Evolutionary conservation across 2,888 invertebrate species (phyloP).

Genomic region (Lasioglossum malachurum): DNA sequence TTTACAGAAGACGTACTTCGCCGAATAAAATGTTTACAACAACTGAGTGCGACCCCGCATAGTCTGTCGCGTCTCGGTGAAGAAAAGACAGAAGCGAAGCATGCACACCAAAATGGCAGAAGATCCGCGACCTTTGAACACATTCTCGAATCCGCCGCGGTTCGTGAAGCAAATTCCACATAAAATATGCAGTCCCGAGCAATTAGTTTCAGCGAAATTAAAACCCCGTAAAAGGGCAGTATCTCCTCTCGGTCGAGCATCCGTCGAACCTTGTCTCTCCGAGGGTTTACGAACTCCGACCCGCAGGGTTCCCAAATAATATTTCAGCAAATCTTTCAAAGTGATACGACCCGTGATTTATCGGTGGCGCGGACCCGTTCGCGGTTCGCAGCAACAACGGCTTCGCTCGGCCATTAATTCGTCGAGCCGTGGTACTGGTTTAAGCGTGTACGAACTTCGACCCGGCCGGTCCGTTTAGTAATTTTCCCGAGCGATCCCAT

Average conservation of each 20-base stretch:
- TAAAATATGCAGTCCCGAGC: not conserved
- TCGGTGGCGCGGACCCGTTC: not conserved
- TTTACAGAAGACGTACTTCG: not conserved
- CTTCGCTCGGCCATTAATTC: not conserved
- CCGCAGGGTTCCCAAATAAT: not conserved
- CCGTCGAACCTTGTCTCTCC: not conserved
- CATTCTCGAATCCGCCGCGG: not conserved
- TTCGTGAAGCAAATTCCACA: not conserved
- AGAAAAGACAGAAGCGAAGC: too few species aligned
- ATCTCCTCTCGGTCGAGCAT: not conserved
- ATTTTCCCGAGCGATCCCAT: constrained; percentile 58
- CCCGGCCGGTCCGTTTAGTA: constrained; percentile 54
- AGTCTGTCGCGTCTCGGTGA: not conserved
- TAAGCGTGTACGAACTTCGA: constrained; percentile 61
- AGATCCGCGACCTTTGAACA: not conserved
- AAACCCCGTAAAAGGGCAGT: not conserved
- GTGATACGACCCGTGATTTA: not conserved
- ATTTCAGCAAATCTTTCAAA: not conserved
- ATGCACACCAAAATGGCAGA: not conserved
- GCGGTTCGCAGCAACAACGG: not conserved
- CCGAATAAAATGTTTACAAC: not conserved
- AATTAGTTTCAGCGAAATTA: constrained; percentile 1
- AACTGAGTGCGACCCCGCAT: not conserved
- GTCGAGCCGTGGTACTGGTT: constrained; percentile 36
- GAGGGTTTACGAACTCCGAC: not conserved